phyloP scores from a whole-genome alignment of 2,113 vertebrate species.

The Ictidomys tridecemlineatus region DNA sequence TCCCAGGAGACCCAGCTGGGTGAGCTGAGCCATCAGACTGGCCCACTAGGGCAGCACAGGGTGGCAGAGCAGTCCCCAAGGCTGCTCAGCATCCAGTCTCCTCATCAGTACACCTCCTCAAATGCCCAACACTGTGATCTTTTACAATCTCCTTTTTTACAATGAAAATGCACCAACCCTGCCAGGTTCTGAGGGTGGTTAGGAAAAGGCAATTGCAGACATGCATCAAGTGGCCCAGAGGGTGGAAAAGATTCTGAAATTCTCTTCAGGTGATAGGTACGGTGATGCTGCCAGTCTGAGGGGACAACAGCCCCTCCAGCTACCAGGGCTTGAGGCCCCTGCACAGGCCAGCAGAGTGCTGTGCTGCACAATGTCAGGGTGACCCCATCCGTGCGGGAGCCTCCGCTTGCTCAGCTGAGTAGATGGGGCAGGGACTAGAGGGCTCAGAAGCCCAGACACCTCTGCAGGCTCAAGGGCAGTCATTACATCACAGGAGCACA shows the following conservation, averaged over 20 bases:
- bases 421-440: too few relatives aligned
- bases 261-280: too few relatives aligned
- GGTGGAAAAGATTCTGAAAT: too few relatives aligned
- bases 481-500: rapidly evolving
- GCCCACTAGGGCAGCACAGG: rapidly evolving
- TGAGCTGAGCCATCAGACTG: rapidly evolving
- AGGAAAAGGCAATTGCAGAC: neutral
- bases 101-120: neutral
- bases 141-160: neutral
- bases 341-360: too few relatives aligned
- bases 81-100: neutral
- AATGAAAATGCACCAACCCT: neutral
- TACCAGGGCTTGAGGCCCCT: neutral
- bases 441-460: neutral
- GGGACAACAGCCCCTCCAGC: neutral
- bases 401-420: too few relatives aligned
- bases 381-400: too few relatives aligned
- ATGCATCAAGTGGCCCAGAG: too few relatives aligned
- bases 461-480: neutral
- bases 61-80: rapidly evolving
- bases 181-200: too few relatives aligned
- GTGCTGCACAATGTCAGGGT: too few relatives aligned
- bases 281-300: too few relatives aligned
- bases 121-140: neutral
- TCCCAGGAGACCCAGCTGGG: neutral